These are phyloP conservation scores for Campylorhamphus procurvoides DNA, from an alignment of 2,113 vertebrate genomes.

Conservation along the genomic window DNA sequence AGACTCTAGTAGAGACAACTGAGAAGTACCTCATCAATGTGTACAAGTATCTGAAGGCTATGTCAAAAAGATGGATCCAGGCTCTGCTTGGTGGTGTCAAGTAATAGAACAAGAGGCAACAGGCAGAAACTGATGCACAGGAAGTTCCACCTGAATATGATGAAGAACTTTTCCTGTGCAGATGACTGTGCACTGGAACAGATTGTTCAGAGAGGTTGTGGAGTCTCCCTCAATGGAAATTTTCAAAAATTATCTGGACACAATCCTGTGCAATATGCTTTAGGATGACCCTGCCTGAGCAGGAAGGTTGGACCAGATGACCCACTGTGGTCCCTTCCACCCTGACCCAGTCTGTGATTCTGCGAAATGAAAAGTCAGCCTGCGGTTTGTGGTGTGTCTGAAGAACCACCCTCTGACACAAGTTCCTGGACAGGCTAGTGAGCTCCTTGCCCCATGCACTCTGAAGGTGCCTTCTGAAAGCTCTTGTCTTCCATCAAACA, in stretches of 20 bases:
- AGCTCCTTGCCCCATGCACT: not conserved
- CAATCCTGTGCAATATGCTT: not conserved
- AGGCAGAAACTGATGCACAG: not conserved
- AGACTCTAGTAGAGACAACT: not conserved
- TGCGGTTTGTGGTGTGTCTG: not conserved
- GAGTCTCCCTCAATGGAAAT: not conserved
- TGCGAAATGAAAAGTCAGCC: not conserved
- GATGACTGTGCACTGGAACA: not conserved
- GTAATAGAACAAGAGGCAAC: not conserved
- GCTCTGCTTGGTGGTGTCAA: not conserved
- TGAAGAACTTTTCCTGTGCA: not conserved
- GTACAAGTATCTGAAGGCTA: not conserved
- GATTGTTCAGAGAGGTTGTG: not conserved
- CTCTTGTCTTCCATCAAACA: not conserved
- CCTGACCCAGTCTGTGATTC: not conserved
- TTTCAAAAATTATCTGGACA: accelerated
- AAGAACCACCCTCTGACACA: not conserved
- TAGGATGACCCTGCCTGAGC: not conserved
- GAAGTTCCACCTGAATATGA: not conserved
- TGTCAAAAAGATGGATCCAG: not conserved
- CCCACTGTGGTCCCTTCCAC: not conserved
- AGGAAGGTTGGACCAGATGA: not conserved
- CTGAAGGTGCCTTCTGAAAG: not conserved
- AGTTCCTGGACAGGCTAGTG: not conserved
- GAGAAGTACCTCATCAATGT: not conserved